Base-by-base conservation (phyloP, 2,888 invertebrate genomes). In the Stenolophus ochropezus region DNA sequence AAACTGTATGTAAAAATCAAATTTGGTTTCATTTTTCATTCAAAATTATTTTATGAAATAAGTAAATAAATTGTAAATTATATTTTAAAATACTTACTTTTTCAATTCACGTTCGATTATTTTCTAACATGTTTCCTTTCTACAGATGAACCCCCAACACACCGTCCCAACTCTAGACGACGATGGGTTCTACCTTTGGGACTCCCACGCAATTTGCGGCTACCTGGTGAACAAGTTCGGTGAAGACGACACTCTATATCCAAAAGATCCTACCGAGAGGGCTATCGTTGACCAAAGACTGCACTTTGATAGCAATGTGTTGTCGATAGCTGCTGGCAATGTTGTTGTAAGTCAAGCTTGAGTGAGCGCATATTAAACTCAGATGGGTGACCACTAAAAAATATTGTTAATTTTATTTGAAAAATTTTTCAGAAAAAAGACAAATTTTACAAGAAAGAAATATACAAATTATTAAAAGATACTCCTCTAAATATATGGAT, bases 141-240 rank as follows among this genome's bases (percentile, higher is more conserved):
- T 61, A n/a, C 3, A 71, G 71, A 84, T 91, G 0, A 92, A 92
- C 86, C 92, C 92, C 0, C 90, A 91, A 84, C 92, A 91, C 85
- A 91, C 91, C 42, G 88, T 93, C 65, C 93, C 93, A 3, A 91
- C 91, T 20, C 87, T 93, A 65, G 90, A 91, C 83, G 91, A 91
- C 82, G 90, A 90, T 27, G 91, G 91, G 82, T 91, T 90, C 86
- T 83, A 89, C 90, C 79, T 87, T 5, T 91, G 84, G 88, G 89
- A 86, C 82, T 92, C 92, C 83, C 91, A 92, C 84, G 91, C 91
- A 0, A 91, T 92, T 49, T 87, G 88, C 4, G 88, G 85, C 4
- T 88, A 88, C 84, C 83, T 88, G 49, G 86, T 87, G 8, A 86
- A 85, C 23, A 86, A 86, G 83, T 88, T 87, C 82, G 85, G 73